A percentile compares a stretch with the other conserved stretches of the same genome.
Evolutionary conservation across 2,113 vertebrate species (phyloP).

Genomic region (Phycodurus eques): DNA sequence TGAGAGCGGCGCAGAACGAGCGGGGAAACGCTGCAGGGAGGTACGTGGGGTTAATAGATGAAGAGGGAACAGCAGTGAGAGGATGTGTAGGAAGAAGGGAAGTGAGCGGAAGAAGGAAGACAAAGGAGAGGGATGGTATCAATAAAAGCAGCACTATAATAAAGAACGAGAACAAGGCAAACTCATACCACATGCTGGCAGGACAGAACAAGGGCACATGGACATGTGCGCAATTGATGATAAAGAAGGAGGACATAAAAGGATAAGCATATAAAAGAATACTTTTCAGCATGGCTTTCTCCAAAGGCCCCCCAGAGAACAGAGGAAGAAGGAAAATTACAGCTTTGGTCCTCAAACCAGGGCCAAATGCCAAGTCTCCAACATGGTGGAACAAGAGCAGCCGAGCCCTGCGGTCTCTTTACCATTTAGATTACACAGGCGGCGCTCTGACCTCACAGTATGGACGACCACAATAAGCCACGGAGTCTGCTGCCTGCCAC

Average conservation of each 20-base stretch:
- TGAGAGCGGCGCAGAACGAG: slow-evolving; percentile 29
- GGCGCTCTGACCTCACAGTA: slow-evolving; percentile 61
- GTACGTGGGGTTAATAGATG: slow-evolving; percentile 11
- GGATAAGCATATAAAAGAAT: slow-evolving; percentile 53
- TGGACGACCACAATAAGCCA: slow-evolving; percentile 54
- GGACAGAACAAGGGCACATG: slow-evolving; percentile 50
- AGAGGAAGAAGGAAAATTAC: slow-evolving; percentile 54
- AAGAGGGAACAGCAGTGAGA: slow-evolving; percentile 4
- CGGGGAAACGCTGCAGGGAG: slow-evolving; percentile 27
- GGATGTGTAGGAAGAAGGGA: slow-evolving; percentile 19
- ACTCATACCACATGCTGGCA: slow-evolving; percentile 41
- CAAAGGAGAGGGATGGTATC: slow-evolving; percentile 29
- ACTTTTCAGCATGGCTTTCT: slow-evolving; percentile 53
- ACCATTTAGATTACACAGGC: slow-evolving; percentile 66
- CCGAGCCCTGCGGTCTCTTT: slow-evolving; percentile 53
- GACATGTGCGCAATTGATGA: slow-evolving; percentile 64
- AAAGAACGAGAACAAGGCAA: slow-evolving; percentile 42
- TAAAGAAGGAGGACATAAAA: slow-evolving; percentile 58
- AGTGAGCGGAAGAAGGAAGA: slow-evolving; percentile 28
- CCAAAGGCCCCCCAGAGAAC: slow-evolving; percentile 49
- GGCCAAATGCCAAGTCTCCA: slow-evolving; percentile 65
- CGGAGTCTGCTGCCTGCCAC: slow-evolving; percentile 41
- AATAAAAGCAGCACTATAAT: slow-evolving; percentile 35
- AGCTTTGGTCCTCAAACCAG: slow-evolving; percentile 61
- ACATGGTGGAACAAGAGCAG: slow-evolving; percentile 59